Base-by-base conservation (phyloP, 92 coral and sea anemone genomes). In the Phenganax stokvisi region DNA sequence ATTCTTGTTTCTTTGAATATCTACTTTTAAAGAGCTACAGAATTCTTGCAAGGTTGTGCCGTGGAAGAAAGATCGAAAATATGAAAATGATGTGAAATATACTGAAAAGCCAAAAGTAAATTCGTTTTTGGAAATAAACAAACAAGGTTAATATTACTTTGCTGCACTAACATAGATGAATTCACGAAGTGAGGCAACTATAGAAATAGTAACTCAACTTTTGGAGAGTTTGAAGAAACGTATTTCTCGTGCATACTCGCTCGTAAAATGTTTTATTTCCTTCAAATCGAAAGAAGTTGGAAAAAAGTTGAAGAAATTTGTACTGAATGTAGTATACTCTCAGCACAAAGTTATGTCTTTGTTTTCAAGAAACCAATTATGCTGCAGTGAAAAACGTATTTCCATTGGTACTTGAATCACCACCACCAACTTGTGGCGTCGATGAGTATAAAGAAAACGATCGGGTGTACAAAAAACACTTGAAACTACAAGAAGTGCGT, bases 51-150 rank as follows among this genome's bases (percentile, higher is more conserved):
- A 58, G 15, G 9, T 28, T 76, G 70, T 10, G 37, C 57, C 67
- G 17, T 54, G 72, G 47, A 72, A 72, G 16, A 67, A 80, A 20
- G 70, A 62, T 28, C 80, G 62, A 25, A 37, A 12, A 5, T 85
- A 79, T 65, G 81, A 27, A 17, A 15, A 7, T 8, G 64, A 9
- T 28, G 56, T 53, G 9, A 75, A 75, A 66, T 57, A 74, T 16
- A 25, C 17, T 25, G 44, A 11, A 25, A 64, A 74, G 57, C 31
- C 56, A 25, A 74, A 54, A 47, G 54, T 31, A 54, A 79, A 27
- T 8, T 56, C 55, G 13, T 85, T 85, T 57, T 8, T 85, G 6
- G 74, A 58, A 9, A 16, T 74, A 11, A 85, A 85, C 66, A 67
- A 81, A 56, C 74, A 74, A 65, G 88, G 85, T 85, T 72, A 30